Base-by-base conservation (phyloP, 64 coral and sea anemone species). In the Anthopleura sola region DNA sequence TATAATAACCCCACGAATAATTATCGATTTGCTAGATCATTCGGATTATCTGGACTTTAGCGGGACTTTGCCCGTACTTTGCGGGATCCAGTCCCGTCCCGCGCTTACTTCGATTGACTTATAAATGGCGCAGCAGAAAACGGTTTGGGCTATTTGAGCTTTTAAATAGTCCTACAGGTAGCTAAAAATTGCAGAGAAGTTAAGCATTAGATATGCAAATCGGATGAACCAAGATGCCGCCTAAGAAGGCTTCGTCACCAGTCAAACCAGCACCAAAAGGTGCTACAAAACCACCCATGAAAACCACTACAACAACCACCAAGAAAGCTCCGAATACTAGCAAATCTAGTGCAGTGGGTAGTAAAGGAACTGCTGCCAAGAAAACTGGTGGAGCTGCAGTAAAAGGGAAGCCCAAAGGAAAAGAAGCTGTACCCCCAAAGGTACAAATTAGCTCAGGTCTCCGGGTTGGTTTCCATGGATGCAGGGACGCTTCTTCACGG, bases 401-500 rank as follows among this genome's bases (percentile, higher is more conserved):
- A 2, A 95, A 95, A 78, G 82, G 85, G 24, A 83, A 88, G 31
- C 40, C 60, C 34, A 95, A 95, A 85, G 89, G 85, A 78, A 95
- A 95, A 60, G 88, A 85, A 20, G 51, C 68, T 50, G 88, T 55
- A 23, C 6, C 29, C 28, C 20, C 40, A 37, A 57, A 89, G 87
- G 87, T 89, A 53, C 44, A 21, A 16, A 21, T 11, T 2, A 11
- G 9, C 16, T 18, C 29, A 18, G 13, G 53, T n/a, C n/a, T n/a
- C n/a, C n/a, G n/a, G n/a, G n/a, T n/a, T n/a, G n/a, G n/a, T 53
- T 53, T 83, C 44, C 44, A 83, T 53, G 44, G 81, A 53, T 33
- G 55, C 49, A 84, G 21, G 49, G 51, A 46, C 44, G 60, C 44
- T 6, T 85, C 34, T 40, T 28, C 14, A 40, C 60, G 18, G n/a